phyloP scores from a whole-genome alignment of 2,888 invertebrate genomes.

The Aphodius sticticus region DNA sequence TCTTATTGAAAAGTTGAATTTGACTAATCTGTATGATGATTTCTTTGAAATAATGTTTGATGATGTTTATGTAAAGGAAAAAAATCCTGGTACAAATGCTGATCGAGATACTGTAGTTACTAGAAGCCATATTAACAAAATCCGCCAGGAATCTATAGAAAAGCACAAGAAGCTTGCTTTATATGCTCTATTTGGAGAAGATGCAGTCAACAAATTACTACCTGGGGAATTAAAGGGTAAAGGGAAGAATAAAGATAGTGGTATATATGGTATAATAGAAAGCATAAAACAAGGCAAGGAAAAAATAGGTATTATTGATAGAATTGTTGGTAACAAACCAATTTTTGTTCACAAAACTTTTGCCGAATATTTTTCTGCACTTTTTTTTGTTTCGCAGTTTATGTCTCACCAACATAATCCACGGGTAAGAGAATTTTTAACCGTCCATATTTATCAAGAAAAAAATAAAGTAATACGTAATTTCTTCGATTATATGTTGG shows the following conservation, averaged over 20 bases:
- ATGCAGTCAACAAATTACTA: not conserved
- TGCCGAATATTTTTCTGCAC: constrained; percentile 21
- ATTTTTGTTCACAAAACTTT: constrained; percentile 16
- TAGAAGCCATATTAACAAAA: not conserved
- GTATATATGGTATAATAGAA: too few relatives aligned
- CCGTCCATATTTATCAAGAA: not conserved
- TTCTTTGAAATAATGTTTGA: not conserved
- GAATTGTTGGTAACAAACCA: not conserved
- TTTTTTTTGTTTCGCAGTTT: not conserved
- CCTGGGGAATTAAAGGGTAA: not conserved
- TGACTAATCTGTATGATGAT: not conserved
- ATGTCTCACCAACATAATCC: not conserved
- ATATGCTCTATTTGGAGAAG: not conserved
- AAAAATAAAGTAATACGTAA: not conserved
- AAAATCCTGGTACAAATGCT: not conserved
- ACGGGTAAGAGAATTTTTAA: not conserved
- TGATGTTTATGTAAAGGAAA: constrained; percentile 10
- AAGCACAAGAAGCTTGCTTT: not conserved
- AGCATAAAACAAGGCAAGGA: not conserved
- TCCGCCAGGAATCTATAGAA: constrained; percentile 7
- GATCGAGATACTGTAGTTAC: not conserved
- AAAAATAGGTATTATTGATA: constrained; percentile 12
- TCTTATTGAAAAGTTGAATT: too few relatives aligned
- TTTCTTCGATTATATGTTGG: not conserved
- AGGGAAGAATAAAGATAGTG: too few relatives aligned